phyloP scores from a whole-genome alignment of 64 coral and sea anemone genomes.

The Pachyseris speciosa region DNA sequence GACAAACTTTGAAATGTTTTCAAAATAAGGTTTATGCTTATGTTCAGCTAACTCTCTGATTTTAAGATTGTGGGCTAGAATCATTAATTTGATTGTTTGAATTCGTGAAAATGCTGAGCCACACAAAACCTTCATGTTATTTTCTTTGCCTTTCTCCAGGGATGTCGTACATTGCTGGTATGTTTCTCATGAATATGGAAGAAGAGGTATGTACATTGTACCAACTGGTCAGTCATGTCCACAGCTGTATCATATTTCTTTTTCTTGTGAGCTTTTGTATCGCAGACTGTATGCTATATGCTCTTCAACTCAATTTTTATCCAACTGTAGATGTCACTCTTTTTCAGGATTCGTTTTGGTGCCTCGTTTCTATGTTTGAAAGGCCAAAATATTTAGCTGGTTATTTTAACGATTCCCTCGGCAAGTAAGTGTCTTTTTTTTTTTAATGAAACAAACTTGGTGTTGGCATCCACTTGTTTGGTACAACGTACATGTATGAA shows the following conservation, averaged over 20 bases:
- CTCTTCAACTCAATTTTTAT: background rate
- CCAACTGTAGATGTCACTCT: no score
- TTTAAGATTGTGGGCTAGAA: no score
- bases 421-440: conserved; percentile 90
- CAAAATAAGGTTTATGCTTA: no score
- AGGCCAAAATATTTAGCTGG: conserved; percentile 93
- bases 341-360: conserved; percentile 86
- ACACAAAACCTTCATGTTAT: background rate
- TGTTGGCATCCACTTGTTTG: no score
- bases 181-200: conserved; percentile 88
- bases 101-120: no score
- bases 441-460: background rate
- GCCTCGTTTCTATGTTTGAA: conserved; percentile 90
- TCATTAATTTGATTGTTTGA: no score
- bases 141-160: conserved; percentile 18
- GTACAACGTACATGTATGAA: background rate
- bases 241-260: background rate
- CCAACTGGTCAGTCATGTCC: background rate
- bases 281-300: no score
- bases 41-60: no score
- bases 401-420: conserved; percentile 93
- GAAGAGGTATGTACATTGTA: conserved; percentile 67
- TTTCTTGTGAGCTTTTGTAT: no score
- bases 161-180: conserved; percentile 92
- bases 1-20: no score